phyloP scores from a whole-genome alignment of 1,140 invertebrate genomes.

The Chrysomallon squamiferum region DNA sequence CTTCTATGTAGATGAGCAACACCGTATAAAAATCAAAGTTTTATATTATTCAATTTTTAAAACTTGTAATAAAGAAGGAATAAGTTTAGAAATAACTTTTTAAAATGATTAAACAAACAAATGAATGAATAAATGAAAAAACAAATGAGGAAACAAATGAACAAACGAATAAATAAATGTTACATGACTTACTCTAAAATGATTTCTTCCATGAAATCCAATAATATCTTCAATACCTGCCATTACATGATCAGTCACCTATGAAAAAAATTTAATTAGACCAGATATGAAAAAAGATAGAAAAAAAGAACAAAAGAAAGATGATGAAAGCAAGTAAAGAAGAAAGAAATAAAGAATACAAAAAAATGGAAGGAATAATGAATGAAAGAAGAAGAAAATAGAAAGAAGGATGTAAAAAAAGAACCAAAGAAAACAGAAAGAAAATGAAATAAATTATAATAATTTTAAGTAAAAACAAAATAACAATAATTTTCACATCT shows the following conservation, averaged over 20 bases:
- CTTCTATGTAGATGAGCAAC: background rate
- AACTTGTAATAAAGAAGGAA: background rate
- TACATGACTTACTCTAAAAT: slow-evolving; percentile 80
- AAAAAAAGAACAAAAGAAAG: too few relatives aligned
- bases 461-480: too few relatives aligned
- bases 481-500: too few relatives aligned
- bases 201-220: slow-evolving; percentile 92
- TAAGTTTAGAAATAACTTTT: background rate
- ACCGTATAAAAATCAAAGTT: background rate
- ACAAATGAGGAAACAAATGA: background rate
- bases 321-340: too few relatives aligned
- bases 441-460: too few relatives aligned
- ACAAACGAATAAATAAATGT: background rate
- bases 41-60: background rate
- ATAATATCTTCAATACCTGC: slow-evolving; percentile 94
- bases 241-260: slow-evolving; percentile 97
- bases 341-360: too few relatives aligned
- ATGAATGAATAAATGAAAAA: background rate
- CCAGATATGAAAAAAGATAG: too few relatives aligned
- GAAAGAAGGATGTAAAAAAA: too few relatives aligned
- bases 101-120: background rate
- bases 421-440: too few relatives aligned
- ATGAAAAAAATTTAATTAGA: slow-evolving; percentile 49
- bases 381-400: too few relatives aligned
- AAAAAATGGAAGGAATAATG: too few relatives aligned